Evolutionary conservation across 2,797 vertebrate species (phyloP), one percentile per base, ranked within the genome.

Genomic region (Sebastes flavidus): DNA sequence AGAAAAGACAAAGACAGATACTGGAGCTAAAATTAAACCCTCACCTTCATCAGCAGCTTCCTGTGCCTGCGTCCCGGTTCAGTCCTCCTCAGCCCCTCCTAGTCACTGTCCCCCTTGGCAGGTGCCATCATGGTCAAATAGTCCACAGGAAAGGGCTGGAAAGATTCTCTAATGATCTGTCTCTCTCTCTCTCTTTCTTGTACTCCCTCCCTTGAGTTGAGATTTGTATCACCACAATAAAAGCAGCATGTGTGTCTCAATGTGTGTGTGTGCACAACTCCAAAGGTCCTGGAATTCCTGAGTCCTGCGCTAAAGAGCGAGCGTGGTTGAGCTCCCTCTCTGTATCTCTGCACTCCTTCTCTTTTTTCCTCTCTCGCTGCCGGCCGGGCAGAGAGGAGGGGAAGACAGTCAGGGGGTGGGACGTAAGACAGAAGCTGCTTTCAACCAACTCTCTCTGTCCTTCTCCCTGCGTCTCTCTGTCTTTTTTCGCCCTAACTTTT

Each of bases 61-160:
- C 75, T 80, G 82, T 30, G 77, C 75, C 66, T 73, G 81, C 5
- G 80, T 89, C 85, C 84, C 46, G 29, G 34, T 61, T 80, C 71
- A 71, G 81, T 88, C 80, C 82, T 88, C 81, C 82, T 94, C 93
- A 89, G 87, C 75, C 34, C 86, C 89, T 88, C 81, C 78, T 84
- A 68, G 77, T 87, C 87, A 77, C 89, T 85, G 78, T 75, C 84
- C 88, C 85, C 77, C 80, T 84, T 87, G 89, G 93, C 95, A 96
- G 95, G 95, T 96, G 95, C 93, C 94, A 94, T 94, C 94, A 92
- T 91, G 91, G 91, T 90, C 87, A 92, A 86, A 90, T 95, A 93
- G 92, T 95, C 94, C 94, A 93, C 79, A 87, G 91, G 88, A 91
- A 91, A 87, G 61, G 69, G 85, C 89, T 90, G 88, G 42, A 81